Percentiles rank a stretch among this genome's conserved stretches.
Conservation (phyloP, 1,140 invertebrate species). For the Neodiprion fabricii region DNA sequence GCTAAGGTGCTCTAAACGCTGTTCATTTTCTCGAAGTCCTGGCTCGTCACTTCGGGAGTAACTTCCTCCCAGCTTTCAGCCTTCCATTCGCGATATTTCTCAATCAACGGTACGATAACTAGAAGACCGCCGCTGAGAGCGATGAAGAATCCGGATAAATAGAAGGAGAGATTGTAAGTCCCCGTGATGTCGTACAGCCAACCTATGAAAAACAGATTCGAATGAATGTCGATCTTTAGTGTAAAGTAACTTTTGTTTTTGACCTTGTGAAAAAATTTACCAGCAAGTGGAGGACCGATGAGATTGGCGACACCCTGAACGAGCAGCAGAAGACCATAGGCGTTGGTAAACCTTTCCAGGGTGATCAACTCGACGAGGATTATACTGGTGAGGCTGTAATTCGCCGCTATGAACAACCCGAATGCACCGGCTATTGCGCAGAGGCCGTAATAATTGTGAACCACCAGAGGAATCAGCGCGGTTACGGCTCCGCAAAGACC, state of each 20-base stretch:
- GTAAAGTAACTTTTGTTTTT: no score
- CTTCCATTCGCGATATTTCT: slow-evolving; percentile 52
- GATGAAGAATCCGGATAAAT: slow-evolving; percentile 85
- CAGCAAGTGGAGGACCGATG: slow-evolving; percentile 85
- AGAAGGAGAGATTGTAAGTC: slow-evolving; percentile 85
- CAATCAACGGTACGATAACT: slow-evolving; percentile 68
- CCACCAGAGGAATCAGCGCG: slow-evolving; percentile 71
- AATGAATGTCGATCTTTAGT: background rate
- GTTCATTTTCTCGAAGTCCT: slow-evolving; percentile 47
- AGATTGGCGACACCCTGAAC: slow-evolving; percentile 90
- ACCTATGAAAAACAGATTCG: slow-evolving; percentile 65
- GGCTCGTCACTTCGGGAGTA: slow-evolving; percentile 31
- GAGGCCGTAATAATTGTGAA: slow-evolving; percentile 67
- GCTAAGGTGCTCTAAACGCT: slow-evolving; percentile 38
- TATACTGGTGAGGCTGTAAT: slow-evolving; percentile 86
- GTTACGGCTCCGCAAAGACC: slow-evolving; percentile 75
- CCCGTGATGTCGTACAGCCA: slow-evolving; percentile 81
- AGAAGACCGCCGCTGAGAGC: slow-evolving; percentile 83
- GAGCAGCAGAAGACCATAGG: slow-evolving; percentile 85
- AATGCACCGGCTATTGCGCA: slow-evolving; percentile 74
- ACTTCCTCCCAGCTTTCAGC: slow-evolving; percentile 33
- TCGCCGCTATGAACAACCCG: slow-evolving; percentile 85
- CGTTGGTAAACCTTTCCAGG: slow-evolving; percentile 87
- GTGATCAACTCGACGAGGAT: slow-evolving; percentile 86
- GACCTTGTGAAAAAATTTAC: slow-evolving; percentile 53